Evolutionary conservation across 1,140 invertebrate genomes (phyloP).

Genomic region (Ceratina australensis): DNA sequence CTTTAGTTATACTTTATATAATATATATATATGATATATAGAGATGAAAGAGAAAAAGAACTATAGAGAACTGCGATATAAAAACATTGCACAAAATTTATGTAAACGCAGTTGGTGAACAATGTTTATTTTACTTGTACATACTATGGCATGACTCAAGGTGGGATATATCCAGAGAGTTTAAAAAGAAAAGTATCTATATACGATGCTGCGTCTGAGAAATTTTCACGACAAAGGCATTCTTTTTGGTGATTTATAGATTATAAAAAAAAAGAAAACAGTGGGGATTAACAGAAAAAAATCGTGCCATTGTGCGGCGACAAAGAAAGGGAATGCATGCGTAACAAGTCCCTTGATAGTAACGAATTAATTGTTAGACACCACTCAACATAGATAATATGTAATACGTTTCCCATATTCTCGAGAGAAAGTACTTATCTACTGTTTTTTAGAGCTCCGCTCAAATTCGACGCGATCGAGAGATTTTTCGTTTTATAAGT

Average conservation of each 20-base stretch:
- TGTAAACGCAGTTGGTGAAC: constrained; percentile 61
- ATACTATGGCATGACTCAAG: constrained; percentile 60
- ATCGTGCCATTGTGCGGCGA: constrained; percentile 76
- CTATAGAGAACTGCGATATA: constrained; percentile 63
- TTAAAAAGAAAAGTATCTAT: constrained; percentile 59
- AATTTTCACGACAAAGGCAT: constrained; percentile 49
- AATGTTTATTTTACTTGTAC: constrained; percentile 67
- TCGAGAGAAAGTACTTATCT: constrained; percentile 79
- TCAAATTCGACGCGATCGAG: constrained; percentile 70
- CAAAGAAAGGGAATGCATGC: constrained; percentile 69
- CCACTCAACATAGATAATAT: constrained; percentile 75
- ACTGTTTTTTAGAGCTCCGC: constrained; percentile 76
- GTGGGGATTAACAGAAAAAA: constrained; percentile 61
- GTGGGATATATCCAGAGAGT: constrained; percentile 58
- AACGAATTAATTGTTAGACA: constrained; percentile 74
- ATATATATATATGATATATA: constrained; percentile 60
- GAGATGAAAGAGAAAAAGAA: constrained; percentile 50
- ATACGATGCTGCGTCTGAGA: constrained; percentile 61
- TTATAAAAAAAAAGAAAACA: constrained; percentile 52
- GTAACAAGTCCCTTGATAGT: constrained; percentile 74
- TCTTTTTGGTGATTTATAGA: constrained; percentile 67
- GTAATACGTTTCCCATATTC: constrained; percentile 77
- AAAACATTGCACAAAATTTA: constrained; percentile 74
- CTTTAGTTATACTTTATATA: constrained; percentile 76
- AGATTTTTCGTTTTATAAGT: constrained; percentile 49